Base-by-base conservation (phyloP, 2,888 invertebrate genomes). In the Phyllotreta cruciferae region DNA sequence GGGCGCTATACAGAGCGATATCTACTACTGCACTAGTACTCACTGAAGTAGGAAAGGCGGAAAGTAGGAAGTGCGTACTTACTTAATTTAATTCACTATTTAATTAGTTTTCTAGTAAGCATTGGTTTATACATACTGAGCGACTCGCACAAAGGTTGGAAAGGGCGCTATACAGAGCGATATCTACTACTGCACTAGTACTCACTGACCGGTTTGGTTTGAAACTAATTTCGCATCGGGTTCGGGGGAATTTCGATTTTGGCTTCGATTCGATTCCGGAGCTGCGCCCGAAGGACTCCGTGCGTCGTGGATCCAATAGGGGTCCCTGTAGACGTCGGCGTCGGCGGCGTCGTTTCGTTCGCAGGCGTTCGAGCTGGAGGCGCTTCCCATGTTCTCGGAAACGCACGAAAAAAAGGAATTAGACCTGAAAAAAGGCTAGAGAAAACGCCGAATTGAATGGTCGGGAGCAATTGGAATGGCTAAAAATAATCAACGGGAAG, bases 321-420 rank as follows among this genome's bases (percentile, higher is more conserved):
- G 53, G 64, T 76, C 75, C 44, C 70, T 24, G 24, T 24, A 24
- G 4, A 24, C 24, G 24, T 24, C 24, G 24, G 1, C 24, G 24
- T 24, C 24, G 24, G 1, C 24, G 24, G 24, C 70, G 54, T 68
- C 67, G 58, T 69, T 67, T 64, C 70, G 66, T 67, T 64, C 66
- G 66, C 56, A 63, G 47, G 24, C 24, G 24, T 60, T 60, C 36
- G 63, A 62, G 63, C 67, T 67, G 71, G 74, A 60, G 10, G 68
- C 67, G 68, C 77, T 79, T 42, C 79, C 78, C 79, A 79, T 79
- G 69, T 56, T 69, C 54, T 47, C 49, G 60, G 24, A 60, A 44
- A 49, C 41, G 10, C 47, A 49, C 64, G 65, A 54, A 58, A 66
- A 67, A 60, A 66, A 11, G 35, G 44, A 38, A 57, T 14, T 50